Evolutionary conservation across 2,113 vertebrate species (phyloP).

Genomic region (Lycaon pictus): DNA sequence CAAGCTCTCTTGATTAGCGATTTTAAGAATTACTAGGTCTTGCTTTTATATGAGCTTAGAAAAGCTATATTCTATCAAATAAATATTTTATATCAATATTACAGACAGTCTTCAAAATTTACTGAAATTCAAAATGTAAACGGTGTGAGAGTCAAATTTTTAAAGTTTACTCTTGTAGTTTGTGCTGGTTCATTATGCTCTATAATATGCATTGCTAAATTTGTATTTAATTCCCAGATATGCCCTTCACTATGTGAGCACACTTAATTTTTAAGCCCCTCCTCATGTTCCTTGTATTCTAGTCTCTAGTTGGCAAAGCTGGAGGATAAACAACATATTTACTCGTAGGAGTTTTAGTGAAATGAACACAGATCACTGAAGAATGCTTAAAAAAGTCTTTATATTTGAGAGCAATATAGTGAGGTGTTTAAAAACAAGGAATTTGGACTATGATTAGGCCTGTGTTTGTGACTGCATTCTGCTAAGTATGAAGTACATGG

Average conservation of each 20-base stretch:
- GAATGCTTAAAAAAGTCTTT: not conserved
- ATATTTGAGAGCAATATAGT: not conserved
- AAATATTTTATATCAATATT: not conserved
- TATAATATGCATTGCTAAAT: not conserved
- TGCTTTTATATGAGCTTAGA: not conserved
- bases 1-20: not conserved
- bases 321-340: slow-evolving; percentile 16
- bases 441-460: not conserved
- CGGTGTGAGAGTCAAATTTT: not conserved
- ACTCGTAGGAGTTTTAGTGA: not conserved
- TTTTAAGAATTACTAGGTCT: not conserved
- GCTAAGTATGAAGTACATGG: not conserved
- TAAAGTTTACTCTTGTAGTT: no score
- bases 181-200: not conserved
- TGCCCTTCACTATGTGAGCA: not conserved
- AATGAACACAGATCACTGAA: not conserved
- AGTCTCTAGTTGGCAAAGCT: not conserved
- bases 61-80: not conserved
- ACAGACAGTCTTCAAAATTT: not conserved
- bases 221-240: not conserved
- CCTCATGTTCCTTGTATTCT: not conserved
- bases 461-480: not conserved
- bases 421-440: not conserved
- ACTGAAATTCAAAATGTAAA: not conserved
- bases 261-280: not conserved